phyloP scores from a whole-genome alignment of 35 echinoderm and acorn worm species.

The Chiridota heheva region DNA sequence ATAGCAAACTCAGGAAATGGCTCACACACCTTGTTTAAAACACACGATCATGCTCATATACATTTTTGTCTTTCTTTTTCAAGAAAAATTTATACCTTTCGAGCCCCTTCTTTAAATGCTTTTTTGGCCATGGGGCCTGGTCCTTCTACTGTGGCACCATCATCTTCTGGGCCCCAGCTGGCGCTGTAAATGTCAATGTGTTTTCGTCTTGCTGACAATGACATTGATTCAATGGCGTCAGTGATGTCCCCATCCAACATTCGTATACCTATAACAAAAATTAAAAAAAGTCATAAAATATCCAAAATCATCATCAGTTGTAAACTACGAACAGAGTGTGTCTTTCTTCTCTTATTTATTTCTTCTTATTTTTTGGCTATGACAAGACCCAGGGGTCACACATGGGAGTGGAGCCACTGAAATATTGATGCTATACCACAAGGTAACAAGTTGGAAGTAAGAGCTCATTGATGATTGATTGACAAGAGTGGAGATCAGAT shows the following conservation, averaged over 20 bases:
- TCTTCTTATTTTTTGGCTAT: not conserved
- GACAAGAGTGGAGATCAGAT: too few species aligned
- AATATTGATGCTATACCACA: too few species aligned
- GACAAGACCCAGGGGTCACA: too few species aligned
- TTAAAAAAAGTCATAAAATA: not conserved
- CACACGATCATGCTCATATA: not conserved
- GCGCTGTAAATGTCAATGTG: conserved; percentile 96
- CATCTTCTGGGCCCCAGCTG: conserved; percentile 94
- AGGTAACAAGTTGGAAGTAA: too few species aligned
- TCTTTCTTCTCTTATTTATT: not conserved
- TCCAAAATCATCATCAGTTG: not conserved
- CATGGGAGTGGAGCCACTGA: too few species aligned
- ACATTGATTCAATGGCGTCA: conserved; percentile 58
- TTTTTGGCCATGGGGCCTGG: conserved; percentile 57
- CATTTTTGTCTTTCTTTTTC: not conserved
- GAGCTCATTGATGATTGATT: too few species aligned
- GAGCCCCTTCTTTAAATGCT: conserved; percentile 61
- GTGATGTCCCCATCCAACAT: conserved; percentile 90
- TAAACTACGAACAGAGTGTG: too few species aligned
- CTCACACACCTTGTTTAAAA: not conserved
- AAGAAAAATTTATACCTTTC: conserved; percentile 38
- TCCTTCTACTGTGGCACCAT: conserved; percentile 85
- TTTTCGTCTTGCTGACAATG: conserved; percentile 26
- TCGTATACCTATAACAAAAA: conserved; percentile 69
- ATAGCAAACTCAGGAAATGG: not conserved